phyloP scores from a whole-genome alignment of 2,888 invertebrate genomes.

The Homarus gammarus region DNA sequence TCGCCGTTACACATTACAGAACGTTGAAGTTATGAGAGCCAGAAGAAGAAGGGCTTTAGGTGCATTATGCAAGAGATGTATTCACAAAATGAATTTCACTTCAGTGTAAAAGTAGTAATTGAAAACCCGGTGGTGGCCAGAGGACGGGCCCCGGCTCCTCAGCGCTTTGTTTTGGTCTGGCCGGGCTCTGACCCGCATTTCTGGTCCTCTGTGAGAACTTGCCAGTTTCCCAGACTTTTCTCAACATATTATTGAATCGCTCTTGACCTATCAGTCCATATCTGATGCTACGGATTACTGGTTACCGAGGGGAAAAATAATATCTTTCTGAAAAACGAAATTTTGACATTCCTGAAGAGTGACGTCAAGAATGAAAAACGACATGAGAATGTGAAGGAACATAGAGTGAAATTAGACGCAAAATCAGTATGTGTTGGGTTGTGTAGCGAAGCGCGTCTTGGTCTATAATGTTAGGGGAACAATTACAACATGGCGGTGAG shows the following conservation, averaged over 20 bases:
- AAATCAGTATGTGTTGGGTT: constrained; percentile 3
- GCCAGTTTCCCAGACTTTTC: not conserved
- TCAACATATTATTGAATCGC: constrained; percentile 11
- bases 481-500: constrained; percentile 58
- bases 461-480: constrained; percentile 51
- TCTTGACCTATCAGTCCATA: constrained; percentile 18
- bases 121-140: not conserved
- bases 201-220: not conserved
- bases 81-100: not conserved
- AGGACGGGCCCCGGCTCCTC: not conserved
- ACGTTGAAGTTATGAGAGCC: not conserved
- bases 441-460: constrained; percentile 11
- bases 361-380: too few relatives aligned
- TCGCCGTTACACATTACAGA: not conserved
- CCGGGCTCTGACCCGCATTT: not conserved
- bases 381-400: too few relatives aligned
- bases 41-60: not conserved
- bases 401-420: not conserved
- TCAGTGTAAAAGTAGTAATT: not conserved
- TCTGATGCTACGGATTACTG: not conserved
- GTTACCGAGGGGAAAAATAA: not conserved
- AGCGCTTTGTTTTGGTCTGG: not conserved
- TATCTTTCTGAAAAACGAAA: not conserved
- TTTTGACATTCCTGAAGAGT: too few relatives aligned
- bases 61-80: not conserved